A percentile compares a stretch with the other conserved stretches of the same genome.
phyloP scores from a whole-genome alignment of 2,888 invertebrate species.

The Meteorus cinctellus region DNA sequence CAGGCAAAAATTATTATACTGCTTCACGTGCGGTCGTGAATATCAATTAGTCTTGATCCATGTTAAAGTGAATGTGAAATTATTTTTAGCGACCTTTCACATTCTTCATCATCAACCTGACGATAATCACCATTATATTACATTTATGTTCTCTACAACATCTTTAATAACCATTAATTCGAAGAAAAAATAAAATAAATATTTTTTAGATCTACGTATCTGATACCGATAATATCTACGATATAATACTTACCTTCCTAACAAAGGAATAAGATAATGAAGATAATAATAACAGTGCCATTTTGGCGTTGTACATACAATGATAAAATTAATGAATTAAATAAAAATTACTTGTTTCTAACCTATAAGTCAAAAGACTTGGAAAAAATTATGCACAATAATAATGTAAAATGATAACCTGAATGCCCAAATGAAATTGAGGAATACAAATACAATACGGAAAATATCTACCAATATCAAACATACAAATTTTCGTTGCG shows the following conservation, averaged over 20 bases:
- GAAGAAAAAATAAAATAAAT: constrained; percentile 52
- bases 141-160: not conserved
- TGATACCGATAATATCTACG: constrained; percentile 28
- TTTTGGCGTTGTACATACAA: not conserved
- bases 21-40: not conserved
- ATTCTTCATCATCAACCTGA: not conserved
- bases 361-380: not conserved
- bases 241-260: constrained; percentile 51
- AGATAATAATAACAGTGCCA: constrained; percentile 1
- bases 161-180: constrained; percentile 27
- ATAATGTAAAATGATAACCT: constrained; percentile 6
- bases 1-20: not conserved
- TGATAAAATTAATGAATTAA: not conserved
- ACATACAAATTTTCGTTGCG: not conserved
- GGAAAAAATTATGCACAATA: constrained; percentile 26
- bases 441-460: constrained; percentile 6
- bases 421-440: constrained; percentile 17
- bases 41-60: not conserved
- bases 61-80: not conserved
- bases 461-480: not conserved
- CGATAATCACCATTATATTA: constrained; percentile 1
- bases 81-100: constrained; percentile 7
- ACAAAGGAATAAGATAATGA: not conserved
- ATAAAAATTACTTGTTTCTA: not conserved
- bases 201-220: constrained; percentile 46